These are phyloP conservation scores for Euplexia lucipara DNA, from an alignment of 2,888 invertebrate genomes.

Conservation along the genomic window DNA sequence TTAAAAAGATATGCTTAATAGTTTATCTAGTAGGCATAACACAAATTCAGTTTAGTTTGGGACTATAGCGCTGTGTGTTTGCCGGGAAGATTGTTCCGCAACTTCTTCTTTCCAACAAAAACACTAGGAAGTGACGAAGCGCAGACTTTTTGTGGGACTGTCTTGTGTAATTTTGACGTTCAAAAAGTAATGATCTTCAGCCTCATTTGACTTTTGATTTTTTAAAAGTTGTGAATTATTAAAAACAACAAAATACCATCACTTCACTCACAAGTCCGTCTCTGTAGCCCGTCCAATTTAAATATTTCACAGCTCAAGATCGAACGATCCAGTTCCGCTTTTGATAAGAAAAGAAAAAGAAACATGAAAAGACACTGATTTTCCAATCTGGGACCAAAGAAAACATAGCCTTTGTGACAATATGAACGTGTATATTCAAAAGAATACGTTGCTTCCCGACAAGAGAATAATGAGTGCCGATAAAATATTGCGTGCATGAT, in stretches of 20 bases:
- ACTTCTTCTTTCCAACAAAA: too few relatives aligned
- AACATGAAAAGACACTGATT: slow-evolving; percentile 52
- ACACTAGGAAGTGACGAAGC: too few relatives aligned
- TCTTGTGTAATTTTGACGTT: too few relatives aligned
- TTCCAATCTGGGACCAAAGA: slow-evolving; percentile 44
- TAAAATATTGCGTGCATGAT: slow-evolving; percentile 1
- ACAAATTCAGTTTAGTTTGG: too few relatives aligned
- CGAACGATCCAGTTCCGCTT: slow-evolving; percentile 54
- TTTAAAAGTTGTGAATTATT: too few relatives aligned
- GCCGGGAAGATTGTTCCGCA: too few relatives aligned
- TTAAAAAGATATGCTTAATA: too few relatives aligned
- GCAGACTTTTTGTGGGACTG: too few relatives aligned
- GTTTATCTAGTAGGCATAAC: too few relatives aligned
- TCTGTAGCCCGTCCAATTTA: slow-evolving; percentile 66
- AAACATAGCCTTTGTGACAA: slow-evolving; percentile 17
- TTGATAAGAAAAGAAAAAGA: slow-evolving; percentile 53
- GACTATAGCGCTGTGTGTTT: too few relatives aligned
- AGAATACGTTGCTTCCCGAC: not conserved
- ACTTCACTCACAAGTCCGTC: not conserved
- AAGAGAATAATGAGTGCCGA: not conserved
- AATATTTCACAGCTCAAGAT: slow-evolving; percentile 68
- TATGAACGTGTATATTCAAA: slow-evolving; percentile 13
- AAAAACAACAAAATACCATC: not conserved
- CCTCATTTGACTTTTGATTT: too few relatives aligned
- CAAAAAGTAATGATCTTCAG: too few relatives aligned